phyloP scores from a whole-genome alignment of 2,888 invertebrate genomes.

The Bruchidius siliquastri region DNA sequence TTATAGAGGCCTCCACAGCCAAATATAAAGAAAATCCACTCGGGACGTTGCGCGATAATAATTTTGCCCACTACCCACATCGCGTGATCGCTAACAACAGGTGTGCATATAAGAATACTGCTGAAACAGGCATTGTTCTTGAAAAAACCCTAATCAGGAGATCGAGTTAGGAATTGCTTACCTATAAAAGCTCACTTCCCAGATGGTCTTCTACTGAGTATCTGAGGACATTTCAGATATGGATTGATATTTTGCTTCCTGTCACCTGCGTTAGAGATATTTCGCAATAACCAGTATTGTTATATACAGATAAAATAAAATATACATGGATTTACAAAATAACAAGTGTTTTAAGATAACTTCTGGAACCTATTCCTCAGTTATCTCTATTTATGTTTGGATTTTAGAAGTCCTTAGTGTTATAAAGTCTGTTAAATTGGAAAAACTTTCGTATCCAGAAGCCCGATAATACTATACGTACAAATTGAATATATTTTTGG shows the following conservation, averaged over 20 bases:
- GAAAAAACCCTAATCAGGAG: neutral
- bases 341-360: no score
- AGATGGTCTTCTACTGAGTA: neutral
- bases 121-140: neutral
- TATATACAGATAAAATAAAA: neutral
- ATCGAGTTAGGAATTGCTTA: neutral
- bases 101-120: neutral
- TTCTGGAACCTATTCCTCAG: no score
- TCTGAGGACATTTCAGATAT: neutral
- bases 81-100: neutral
- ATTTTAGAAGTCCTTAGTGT: no score
- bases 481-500: no score
- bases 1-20: no score
- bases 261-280: neutral
- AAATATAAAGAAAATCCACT: no score
- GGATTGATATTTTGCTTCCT: neutral
- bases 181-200: neutral
- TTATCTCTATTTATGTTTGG: no score
- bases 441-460: no score
- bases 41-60: no score
- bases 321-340: no score
- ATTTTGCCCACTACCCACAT: neutral
- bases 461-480: no score
- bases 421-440: no score
- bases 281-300: neutral